Percentiles rank a stretch among this genome's conserved stretches.
Conservation (phyloP, 2,113 vertebrate species). For the Tichodroma muraria region DNA sequence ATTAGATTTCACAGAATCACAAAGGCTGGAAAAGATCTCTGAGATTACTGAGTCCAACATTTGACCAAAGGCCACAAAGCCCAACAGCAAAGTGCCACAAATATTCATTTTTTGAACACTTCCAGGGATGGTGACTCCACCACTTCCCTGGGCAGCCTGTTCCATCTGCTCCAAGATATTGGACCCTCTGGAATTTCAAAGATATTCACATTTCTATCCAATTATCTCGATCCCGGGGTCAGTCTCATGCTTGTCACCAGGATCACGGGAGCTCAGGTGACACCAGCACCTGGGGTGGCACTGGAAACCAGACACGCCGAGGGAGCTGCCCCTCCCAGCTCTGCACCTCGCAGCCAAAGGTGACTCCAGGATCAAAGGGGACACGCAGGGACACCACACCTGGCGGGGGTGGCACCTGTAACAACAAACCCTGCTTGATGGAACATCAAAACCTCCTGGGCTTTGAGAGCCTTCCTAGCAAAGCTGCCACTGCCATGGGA, state of each 20-base stretch:
- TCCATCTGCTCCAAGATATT: background rate
- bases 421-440: background rate
- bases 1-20: background rate
- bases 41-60: background rate
- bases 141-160: background rate
- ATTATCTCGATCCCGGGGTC: background rate
- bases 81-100: background rate
- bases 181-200: background rate
- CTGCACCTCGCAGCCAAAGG: background rate
- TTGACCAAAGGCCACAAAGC: background rate
- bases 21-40: background rate
- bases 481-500: background rate
- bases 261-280: background rate
- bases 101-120: background rate
- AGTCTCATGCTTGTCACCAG: background rate
- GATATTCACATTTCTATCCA: background rate
- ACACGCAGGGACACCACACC: background rate
- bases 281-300: background rate
- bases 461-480: background rate
- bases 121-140: background rate
- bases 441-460: background rate
- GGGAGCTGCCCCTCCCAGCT: background rate
- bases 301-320: rapidly evolving
- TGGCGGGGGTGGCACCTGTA: background rate
- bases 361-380: background rate